phyloP scores from a whole-genome alignment of 2,797 vertebrate species.

The Myoxocephalus aenaeus region DNA sequence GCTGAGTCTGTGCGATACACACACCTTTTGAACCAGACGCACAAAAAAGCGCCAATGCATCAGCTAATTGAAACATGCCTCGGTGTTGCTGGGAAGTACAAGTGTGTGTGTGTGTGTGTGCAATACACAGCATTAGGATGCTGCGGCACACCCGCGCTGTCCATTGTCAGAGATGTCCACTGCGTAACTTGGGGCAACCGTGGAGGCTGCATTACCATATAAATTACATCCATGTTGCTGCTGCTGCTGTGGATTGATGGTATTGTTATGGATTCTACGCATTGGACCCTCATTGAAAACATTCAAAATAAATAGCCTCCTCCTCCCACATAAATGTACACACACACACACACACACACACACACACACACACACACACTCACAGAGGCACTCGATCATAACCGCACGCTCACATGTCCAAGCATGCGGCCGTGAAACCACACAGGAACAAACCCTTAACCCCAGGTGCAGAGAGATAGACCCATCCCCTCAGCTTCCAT shows the following conservation, averaged over 20 bases:
- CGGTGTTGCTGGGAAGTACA: constrained; percentile 29
- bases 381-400: not conserved
- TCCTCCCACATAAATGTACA: constrained; percentile 67
- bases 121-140: constrained; percentile 73
- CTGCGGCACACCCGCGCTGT: constrained; percentile 59
- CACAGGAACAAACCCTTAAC: constrained; percentile 32
- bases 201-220: constrained; percentile 84
- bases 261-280: constrained; percentile 82
- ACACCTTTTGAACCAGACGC: constrained; percentile 59
- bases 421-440: constrained; percentile 1
- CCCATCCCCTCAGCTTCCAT: constrained; percentile 61
- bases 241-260: constrained; percentile 81
- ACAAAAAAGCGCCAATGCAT: constrained; percentile 38
- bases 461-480: constrained; percentile 61
- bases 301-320: constrained; percentile 81
- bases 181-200: constrained; percentile 71
- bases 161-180: constrained; percentile 78
- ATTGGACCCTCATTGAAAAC: constrained; percentile 77
- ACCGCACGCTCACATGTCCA: not conserved
- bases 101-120: constrained; percentile 34
- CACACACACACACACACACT: not conserved
- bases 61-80: constrained; percentile 74
- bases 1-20: constrained; percentile 55
- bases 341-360: not conserved
- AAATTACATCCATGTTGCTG: constrained; percentile 85